A percentile compares a stretch with the other conserved stretches of the same genome.
These are phyloP conservation scores for Muscina levida DNA, from an alignment of 2,888 invertebrate genomes.

Conservation along the genomic window DNA sequence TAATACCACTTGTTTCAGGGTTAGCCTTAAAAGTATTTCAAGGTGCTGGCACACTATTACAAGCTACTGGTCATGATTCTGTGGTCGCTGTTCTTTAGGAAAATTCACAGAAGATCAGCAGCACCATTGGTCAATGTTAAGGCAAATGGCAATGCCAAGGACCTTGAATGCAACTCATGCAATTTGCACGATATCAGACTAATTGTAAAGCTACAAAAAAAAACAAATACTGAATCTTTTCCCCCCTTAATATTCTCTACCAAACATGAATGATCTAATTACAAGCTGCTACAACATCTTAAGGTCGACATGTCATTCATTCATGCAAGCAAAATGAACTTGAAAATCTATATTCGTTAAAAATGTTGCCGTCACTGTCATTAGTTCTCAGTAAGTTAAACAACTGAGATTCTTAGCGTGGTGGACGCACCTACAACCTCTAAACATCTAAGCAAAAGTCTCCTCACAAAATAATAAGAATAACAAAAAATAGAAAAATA, in stretches of 20 bases:
- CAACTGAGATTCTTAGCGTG: conserved; percentile 19
- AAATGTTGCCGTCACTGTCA: not conserved
- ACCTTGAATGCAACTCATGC: conserved; percentile 12
- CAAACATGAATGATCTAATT: conserved; percentile 27
- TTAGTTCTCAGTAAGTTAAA: too few relatives aligned
- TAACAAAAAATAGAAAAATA: not conserved
- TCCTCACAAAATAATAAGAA: not conserved
- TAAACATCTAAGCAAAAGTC: not conserved
- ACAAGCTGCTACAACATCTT: conserved; percentile 4
- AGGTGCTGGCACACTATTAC: too few relatives aligned
- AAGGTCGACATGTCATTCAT: conserved; percentile 32
- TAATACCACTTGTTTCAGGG: too few relatives aligned
- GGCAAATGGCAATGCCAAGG: not conserved
- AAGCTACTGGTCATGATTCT: not conserved
- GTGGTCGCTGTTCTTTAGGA: too few relatives aligned
- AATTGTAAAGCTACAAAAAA: conserved; percentile 1
- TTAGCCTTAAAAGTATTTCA: not conserved
- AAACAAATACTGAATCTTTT: not conserved
- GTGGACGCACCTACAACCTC: conserved; percentile 37
- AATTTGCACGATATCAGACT: not conserved
- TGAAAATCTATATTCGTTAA: conserved; percentile 6
- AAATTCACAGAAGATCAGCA: not conserved
- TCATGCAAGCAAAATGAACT: conserved; percentile 40
- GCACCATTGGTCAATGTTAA: not conserved
- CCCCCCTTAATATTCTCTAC: not conserved